Evolutionary conservation across 2,113 vertebrate genomes (phyloP), one percentile per base, ranked within the genome.

Genomic region (Mystacornis crossleyi): DNA sequence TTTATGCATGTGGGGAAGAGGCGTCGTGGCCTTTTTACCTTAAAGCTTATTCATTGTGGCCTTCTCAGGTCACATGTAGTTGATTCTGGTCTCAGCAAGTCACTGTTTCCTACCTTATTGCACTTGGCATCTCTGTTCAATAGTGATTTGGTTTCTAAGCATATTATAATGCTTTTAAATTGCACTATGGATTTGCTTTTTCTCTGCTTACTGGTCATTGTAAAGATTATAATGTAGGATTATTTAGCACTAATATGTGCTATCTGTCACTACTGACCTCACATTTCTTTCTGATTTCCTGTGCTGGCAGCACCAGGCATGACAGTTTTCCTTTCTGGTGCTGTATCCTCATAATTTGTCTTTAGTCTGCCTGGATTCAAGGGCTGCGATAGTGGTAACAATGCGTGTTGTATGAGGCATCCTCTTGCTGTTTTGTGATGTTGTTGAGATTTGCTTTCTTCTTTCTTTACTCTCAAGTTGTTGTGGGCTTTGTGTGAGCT

Each of bases 341-440:
- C 29, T 65, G 4, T 55, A 18, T 53, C n/a, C 78, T 77, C 4
- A 0, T 45, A 14, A 83, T 91, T 65, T 3, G 1, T 73, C 9
- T 12, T 12, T 25, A n/a, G 9, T 28, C 43, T 80, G 25, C 14
- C 18, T 64, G 45, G 20, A 40, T 48, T 60, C n/a, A 50, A 10
- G 47, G 33, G 16, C 14, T 65, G 9, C 26, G 58, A 1, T 29
- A 11, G 1, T 16, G 24, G 34, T 24, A 50, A 20, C 33, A 51
- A 42, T 2, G 3, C 2, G 1, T 34, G 11, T 12, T 34, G 20
- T 55, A 26, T 34, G 38, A 60, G 26, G 26, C 15, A 34, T 50
- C 23, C 6, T 62, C 21, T 50, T 36, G 18, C 58, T 77, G 8
- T 61, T 82, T n/a, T 0, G 0, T 64, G 14, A 10, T 9, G 2